Evolutionary conservation across 2,113 vertebrate species (phyloP).

Genomic region (Talpa occidentalis): DNA sequence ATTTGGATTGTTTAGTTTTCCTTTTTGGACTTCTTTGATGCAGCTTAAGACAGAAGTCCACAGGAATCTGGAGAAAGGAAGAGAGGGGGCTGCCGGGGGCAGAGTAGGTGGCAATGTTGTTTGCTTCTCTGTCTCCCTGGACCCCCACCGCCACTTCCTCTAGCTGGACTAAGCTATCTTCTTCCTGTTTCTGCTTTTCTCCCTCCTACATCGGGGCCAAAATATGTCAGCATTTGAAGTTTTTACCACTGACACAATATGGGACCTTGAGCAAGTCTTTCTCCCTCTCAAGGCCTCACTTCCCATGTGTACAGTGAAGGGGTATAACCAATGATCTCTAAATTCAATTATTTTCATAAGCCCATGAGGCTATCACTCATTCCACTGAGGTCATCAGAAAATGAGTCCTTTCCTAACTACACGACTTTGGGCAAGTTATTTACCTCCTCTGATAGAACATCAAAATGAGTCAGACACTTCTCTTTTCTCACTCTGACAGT

Average conservation of each 20-base stretch:
- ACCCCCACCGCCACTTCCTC: neutral
- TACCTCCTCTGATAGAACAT: neutral
- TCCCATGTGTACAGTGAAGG: neutral
- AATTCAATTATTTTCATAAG: neutral
- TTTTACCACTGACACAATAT: neutral
- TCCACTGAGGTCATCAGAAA: neutral
- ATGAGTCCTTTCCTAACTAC: neutral
- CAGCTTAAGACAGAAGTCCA: constrained; percentile 62
- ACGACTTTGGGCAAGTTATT: neutral
- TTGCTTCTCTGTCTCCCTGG: neutral
- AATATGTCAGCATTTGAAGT: neutral
- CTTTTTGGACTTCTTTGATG: constrained; percentile 78
- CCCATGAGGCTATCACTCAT: neutral
- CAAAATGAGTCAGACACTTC: neutral
- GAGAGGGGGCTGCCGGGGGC: neutral
- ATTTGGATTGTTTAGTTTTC: constrained; percentile 80
- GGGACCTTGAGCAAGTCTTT: too few species aligned
- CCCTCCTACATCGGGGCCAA: neutral
- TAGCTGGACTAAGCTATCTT: neutral
- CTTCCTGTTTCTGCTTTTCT: constrained; percentile 29
- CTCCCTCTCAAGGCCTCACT: neutral
- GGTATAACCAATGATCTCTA: neutral
- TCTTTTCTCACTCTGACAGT: neutral
- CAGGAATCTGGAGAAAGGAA: constrained; percentile 70
- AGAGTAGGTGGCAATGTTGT: neutral